phyloP scores from a whole-genome alignment of 2,888 invertebrate genomes.

The Dexiosoma caninum region DNA sequence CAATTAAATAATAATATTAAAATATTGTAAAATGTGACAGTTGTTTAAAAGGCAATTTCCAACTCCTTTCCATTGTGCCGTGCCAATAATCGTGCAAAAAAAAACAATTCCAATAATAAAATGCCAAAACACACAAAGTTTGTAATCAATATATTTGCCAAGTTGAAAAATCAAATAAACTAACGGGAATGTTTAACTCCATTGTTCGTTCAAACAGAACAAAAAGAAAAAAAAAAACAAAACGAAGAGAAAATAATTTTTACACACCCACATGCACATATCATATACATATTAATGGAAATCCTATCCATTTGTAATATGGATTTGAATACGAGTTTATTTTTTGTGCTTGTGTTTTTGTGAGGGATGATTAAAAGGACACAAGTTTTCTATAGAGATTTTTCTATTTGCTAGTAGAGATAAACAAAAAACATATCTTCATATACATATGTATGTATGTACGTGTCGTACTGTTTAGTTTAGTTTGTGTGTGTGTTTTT shows the following conservation, averaged over 20 bases:
- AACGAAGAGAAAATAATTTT: too few relatives aligned
- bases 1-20: neutral
- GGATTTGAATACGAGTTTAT: conserved; percentile 4
- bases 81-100: neutral
- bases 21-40: conserved; percentile 43
- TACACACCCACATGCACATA: conserved; percentile 16
- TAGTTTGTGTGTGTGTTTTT: neutral
- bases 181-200: conserved; percentile 2
- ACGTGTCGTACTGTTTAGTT: conserved; percentile 37
- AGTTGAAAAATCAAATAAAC: conserved; percentile 47
- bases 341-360: neutral
- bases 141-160: conserved; percentile 55
- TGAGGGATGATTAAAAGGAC: conserved; percentile 21
- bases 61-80: neutral
- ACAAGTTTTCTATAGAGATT: conserved; percentile 47
- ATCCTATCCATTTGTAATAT: conserved; percentile 44
- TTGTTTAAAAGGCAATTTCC: conserved; percentile 23
- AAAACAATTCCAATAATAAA: neutral
- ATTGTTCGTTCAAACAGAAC: neutral
- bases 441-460: too few relatives aligned
- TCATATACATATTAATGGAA: conserved; percentile 45
- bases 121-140: conserved; percentile 37
- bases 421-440: too few relatives aligned
- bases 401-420: conserved; percentile 32
- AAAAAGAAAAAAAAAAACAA: neutral